Evolutionary conservation across 2,797 vertebrate genomes (phyloP), one percentile per base, ranked within the genome.

Genomic region (Chelmon rostratus): DNA sequence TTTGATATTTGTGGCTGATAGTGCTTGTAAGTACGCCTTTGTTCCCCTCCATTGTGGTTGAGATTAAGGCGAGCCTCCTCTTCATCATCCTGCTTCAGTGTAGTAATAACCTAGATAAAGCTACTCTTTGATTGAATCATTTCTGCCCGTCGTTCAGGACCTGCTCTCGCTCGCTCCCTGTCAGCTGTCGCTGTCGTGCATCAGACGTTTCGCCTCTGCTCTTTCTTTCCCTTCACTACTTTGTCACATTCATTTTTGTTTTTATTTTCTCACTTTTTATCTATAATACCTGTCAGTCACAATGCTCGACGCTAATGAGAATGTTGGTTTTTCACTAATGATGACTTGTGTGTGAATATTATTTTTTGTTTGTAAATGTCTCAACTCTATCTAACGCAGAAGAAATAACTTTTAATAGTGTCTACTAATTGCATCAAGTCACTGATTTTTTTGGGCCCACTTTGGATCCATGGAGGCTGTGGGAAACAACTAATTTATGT

Each of bases 1-100:
- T 96, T 96, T 96, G 95, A 96, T 96, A 96, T 95, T 94, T 95
- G 93, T 91, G 88, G 92, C 93, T 92, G 95, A 96, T 96, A 96
- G 92, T 90, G 92, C 93, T 94, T 94, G 94, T 94, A 96, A 96
- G 95, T 94, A 94, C 73, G 94, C 87, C 91, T 96, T 96, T 96
- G 94, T 95, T 95, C 90, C 88, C 89, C 84, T 94, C 94, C 83
- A 96, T 96, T 96, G 95, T 96, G 92, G 87, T 86, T 69, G 81
- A 94, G 95, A 95, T 96, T 96, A 96, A 95, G 95, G 90, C 89
- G 78, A 95, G 93, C 94, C 94, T 95, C 92, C 94, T 96, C 95
- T 96, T 96, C 95, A 95, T 96, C 94, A 95, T 94, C 85, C 89
- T 90, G 94, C 92, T 89, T 94, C 92, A 85, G 94, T 92, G 91